Percentiles rank a stretch among this genome's conserved stretches.
Conservation (phyloP, 2,888 invertebrate genomes). For the Eumacrocentrus americanus region DNA sequence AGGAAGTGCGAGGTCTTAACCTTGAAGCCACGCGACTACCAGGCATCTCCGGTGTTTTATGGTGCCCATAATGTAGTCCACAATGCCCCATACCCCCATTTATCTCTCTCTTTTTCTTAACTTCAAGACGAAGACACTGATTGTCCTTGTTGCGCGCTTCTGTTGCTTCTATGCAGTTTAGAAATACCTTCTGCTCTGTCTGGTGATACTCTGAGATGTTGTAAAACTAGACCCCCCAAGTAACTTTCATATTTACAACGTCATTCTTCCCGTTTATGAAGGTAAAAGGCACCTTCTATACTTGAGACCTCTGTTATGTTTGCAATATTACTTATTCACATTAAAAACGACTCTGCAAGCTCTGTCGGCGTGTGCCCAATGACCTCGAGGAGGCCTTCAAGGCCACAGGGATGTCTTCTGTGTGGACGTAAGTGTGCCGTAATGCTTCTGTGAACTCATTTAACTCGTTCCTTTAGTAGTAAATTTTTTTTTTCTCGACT, state of each 20-base stretch:
- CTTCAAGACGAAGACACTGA: slow-evolving; percentile 5
- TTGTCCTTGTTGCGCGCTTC: slow-evolving; percentile 11
- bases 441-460: too few species aligned
- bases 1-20: slow-evolving; percentile 42
- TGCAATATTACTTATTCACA: slow-evolving; percentile 15
- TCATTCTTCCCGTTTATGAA: slow-evolving; percentile 52
- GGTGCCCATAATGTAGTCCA: slow-evolving; percentile 52
- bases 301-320: background rate
- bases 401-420: too few species aligned
- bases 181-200: background rate
- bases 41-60: slow-evolving; percentile 50
- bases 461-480: too few species aligned
- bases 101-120: slow-evolving; percentile 22
- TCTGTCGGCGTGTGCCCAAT: background rate
- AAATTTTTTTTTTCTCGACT: too few species aligned
- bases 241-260: slow-evolving; percentile 57
- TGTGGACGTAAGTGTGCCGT: too few species aligned
- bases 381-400: background rate
- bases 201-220: background rate
- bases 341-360: background rate
- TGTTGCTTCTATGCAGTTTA: slow-evolving; percentile 14
- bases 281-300: slow-evolving; percentile 38
- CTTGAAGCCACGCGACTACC: slow-evolving; percentile 57
- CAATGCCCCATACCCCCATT: slow-evolving; percentile 41
- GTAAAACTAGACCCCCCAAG: background rate